Percentiles rank a stretch among this genome's conserved stretches.
Conservation (phyloP, 2,888 invertebrate species). For the Lasioglossum lativentre region DNA sequence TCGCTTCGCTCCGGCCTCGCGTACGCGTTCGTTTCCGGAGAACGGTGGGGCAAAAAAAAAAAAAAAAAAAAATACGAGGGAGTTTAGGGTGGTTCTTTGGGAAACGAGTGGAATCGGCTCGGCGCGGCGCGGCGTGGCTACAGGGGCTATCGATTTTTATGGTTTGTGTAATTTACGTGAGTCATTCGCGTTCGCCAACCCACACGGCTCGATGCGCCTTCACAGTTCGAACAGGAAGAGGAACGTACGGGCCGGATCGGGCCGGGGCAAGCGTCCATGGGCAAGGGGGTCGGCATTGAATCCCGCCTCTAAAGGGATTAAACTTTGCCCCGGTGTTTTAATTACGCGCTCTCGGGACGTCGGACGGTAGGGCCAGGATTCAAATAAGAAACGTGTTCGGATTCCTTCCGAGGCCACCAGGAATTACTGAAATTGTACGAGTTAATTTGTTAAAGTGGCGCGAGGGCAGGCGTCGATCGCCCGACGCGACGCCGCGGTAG, state of each 20-base stretch:
- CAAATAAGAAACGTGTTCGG: conserved; percentile 5
- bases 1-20: neutral
- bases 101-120: conserved; percentile 36
- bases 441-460: conserved; percentile 26
- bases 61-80: no score
- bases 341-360: neutral
- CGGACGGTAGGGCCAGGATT: neutral
- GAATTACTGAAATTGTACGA: neutral
- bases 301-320: conserved; percentile 33
- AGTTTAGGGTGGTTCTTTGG: conserved; percentile 20
- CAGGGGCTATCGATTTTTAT: conserved; percentile 57
- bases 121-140: conserved; percentile 1
- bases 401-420: neutral
- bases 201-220: conserved; percentile 28
- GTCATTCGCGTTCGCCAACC: conserved; percentile 46
- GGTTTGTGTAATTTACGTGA: conserved; percentile 64
- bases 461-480: conserved; percentile 6
- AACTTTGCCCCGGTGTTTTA: conserved; percentile 25
- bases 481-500: neutral
- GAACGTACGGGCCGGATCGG: conserved; percentile 4
- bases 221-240: conserved; percentile 16
- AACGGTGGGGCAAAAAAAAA: conserved; percentile 25
- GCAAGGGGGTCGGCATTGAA: conserved; percentile 26
- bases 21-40: neutral
- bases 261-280: conserved; percentile 15